Evolutionary conservation across 2,113 vertebrate species (phyloP).

Genomic region (Oryzias woworae): DNA sequence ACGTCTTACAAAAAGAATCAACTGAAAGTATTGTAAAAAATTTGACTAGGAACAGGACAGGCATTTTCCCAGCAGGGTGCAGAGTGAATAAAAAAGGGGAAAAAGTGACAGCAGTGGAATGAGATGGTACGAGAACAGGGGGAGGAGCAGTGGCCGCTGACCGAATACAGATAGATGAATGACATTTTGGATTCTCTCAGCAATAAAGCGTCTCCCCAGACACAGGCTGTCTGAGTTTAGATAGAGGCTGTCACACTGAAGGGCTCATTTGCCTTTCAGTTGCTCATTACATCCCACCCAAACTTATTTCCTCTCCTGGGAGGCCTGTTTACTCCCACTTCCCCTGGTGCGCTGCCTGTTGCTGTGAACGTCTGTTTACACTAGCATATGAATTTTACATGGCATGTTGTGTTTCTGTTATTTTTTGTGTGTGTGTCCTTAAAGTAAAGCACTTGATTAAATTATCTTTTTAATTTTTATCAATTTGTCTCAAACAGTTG

Average conservation of each 20-base stretch:
- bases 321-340: constrained; percentile 2
- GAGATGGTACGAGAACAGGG: constrained; percentile 16
- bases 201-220: constrained; percentile 67
- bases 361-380: constrained; percentile 12
- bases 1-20: no score
- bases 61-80: no score
- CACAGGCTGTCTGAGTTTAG: constrained; percentile 61
- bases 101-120: constrained; percentile 40
- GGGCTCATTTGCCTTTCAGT: constrained; percentile 72
- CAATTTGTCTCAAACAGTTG: no score
- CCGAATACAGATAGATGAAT: constrained; percentile 52
- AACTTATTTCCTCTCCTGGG: constrained; percentile 57
- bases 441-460: no score
- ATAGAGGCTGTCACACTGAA: constrained; percentile 61
- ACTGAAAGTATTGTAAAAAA: no score
- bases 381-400: constrained; percentile 7
- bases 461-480: no score
- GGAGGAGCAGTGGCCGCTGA: constrained; percentile 6
- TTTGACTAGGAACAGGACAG: no score
- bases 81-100: not conserved
- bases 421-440: no score
- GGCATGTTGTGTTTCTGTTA: not conserved
- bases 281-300: constrained; percentile 65
- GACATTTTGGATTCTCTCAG: constrained; percentile 71
- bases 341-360: not conserved